phyloP scores from a whole-genome alignment of 2,888 invertebrate species.

The Dasysyrphus albostriatus region DNA sequence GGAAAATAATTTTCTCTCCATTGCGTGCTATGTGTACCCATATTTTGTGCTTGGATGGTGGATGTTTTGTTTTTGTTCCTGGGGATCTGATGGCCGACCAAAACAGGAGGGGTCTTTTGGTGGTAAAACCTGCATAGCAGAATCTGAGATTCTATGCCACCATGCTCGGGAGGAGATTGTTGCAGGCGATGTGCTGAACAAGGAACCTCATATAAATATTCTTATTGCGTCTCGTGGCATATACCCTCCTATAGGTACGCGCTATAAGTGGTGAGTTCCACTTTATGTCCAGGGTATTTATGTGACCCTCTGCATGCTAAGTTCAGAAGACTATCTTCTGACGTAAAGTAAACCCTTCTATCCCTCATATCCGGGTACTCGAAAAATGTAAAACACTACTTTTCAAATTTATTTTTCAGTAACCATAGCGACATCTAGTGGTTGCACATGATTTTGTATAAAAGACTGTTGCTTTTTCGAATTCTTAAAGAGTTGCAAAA shows the following conservation, averaged over 20 bases:
- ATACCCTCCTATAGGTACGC: not conserved
- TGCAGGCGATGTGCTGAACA: slow-evolving; percentile 15
- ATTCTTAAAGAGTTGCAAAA: not conserved
- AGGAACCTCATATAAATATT: not conserved
- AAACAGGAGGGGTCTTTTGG: not conserved
- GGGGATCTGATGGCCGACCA: slow-evolving; percentile 1
- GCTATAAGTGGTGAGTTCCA: slow-evolving; percentile 53
- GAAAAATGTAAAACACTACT: slow-evolving; percentile 20
- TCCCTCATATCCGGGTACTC: slow-evolving; percentile 34
- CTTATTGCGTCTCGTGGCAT: not conserved
- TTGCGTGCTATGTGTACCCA: slow-evolving; percentile 29
- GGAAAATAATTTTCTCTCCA: slow-evolving; percentile 62
- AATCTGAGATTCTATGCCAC: slow-evolving; percentile 35
- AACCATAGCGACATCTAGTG: slow-evolving; percentile 57
- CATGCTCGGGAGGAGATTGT: slow-evolving; percentile 13
- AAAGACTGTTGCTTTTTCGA: slow-evolving; percentile 40
- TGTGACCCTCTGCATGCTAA: not conserved
- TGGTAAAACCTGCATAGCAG: slow-evolving; percentile 45
- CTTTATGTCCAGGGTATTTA: slow-evolving; percentile 34
- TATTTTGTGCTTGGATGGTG: slow-evolving; percentile 12
- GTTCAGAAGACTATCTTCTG: not conserved
- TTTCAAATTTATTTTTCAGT: not conserved
- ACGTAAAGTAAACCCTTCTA: not conserved
- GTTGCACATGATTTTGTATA: not conserved
- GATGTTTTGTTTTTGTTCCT: slow-evolving; percentile 18